Base-by-base conservation (phyloP, 1,140 invertebrate genomes). In the Anastatus disparis region DNA sequence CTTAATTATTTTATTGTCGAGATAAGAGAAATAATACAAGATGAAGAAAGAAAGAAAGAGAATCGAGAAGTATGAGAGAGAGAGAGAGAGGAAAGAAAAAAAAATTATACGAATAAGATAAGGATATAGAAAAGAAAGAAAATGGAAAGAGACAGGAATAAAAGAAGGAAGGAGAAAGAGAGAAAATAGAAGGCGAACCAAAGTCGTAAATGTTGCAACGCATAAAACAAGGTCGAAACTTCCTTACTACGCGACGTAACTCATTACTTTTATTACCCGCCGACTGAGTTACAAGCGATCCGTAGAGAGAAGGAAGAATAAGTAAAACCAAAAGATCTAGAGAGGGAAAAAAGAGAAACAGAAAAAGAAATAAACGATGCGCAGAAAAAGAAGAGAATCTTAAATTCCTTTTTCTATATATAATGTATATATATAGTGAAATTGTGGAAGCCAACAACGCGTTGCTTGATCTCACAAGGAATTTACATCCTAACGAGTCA, bases 191-290 rank as follows among this genome's bases (percentile, higher is more conserved):
- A 66, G 53, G 3, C 53, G 62, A 65, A 59, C 27, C 24, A 61
- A 68, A 61, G 42, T 68, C 66, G 67, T 69, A 69, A 69, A 69
- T 62, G 67, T 52, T 70, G 42, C 17, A 63, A 27, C 26, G 44
- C 59, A 63, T 70, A 70, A 70, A 70, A 55, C 59, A 70, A 53
- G 61, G 68, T 52, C 50, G 48, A 53, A 61, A 50, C 56, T 61
- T 62, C 44, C 56, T 52, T 40, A 59, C 42, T 61, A 48, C 35
- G 15, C 67, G 35, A 69, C 38, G 67, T 69, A 69, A 62, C 67
- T 69, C 67, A 62, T 69, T 69, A 69, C 56, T 69, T 62, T 69
- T 69, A 69, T 69, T 62, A 62, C 56, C 58, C 59, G 67, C n/a
- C 59, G 42, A 62, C 66, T 58, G 53, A 61, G 42, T 59, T 59